Base-by-base conservation (phyloP, 2,888 invertebrate genomes). In the Drepanosiphum platanoidis region DNA sequence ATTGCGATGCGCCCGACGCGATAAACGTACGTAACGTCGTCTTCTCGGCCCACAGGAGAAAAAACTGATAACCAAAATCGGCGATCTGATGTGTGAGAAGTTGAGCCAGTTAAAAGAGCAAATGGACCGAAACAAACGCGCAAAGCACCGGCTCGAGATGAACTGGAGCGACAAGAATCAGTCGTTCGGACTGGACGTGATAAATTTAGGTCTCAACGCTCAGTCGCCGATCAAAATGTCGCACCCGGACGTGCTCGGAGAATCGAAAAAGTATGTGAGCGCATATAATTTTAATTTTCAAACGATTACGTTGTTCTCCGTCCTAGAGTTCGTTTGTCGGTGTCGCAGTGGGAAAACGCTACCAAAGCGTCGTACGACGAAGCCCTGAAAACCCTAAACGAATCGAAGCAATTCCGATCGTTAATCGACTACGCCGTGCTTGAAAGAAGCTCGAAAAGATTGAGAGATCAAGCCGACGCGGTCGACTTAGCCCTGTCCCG, bases 131-230 rank as follows among this genome's bases (percentile, higher is more conserved):
- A 94, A 96, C 88, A 94, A 95, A 88, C 93, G 95, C 27, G 94
- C 94, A 0, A 96, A 97, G 89, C 93, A 94, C 87, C 92, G 94
- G 70, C 91, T 97, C 86, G 97, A 97, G 90, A 94, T 93, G 88
- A 97, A 97, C 89, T 97, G 96, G 96, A 96, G 96, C 88, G 96
- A 97, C 89, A 97, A 97, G 90, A 92, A 92, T 86, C 93, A 95
- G 89, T 93, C 96, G 0, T 94, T 95, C 88, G 93, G 94, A 87
- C 93, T 95, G 5, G 97, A 97, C 88, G 90, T 94, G 0, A 90
- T 90, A 0, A 94, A 94, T 89, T 91, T 94, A 68, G 91, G 93
- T 15, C 91, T 97, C 7, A 93, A 92, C 86, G 93, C 95, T 78
- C 92, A 92, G 88, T 94, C 94, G 0, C 92, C 91, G 74, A 93